Conservation (phyloP, 2,797 vertebrate species). For the Otolemur crassicaudatus region DNA sequence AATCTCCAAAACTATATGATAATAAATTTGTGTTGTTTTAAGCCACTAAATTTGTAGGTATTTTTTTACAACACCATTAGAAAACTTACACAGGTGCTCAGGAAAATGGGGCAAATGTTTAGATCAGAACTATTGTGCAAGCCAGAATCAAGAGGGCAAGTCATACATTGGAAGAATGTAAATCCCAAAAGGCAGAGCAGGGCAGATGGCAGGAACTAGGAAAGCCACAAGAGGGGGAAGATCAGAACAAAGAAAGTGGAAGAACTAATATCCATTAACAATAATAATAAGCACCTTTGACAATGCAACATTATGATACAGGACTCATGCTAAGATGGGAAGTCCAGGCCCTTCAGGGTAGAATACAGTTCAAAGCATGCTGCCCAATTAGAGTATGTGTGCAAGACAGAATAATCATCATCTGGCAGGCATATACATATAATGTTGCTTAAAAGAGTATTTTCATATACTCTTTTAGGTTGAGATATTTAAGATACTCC, state of each 20-base stretch:
- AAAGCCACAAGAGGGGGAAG: not conserved
- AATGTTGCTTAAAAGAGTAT: not conserved
- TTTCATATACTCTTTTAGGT: slow-evolving; percentile 35
- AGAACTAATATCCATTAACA: not conserved
- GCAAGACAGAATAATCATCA: not conserved
- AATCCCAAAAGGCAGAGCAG: slow-evolving; percentile 34
- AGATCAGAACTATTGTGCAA: not conserved
- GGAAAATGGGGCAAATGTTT: slow-evolving; percentile 47
- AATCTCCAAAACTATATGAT: slow-evolving; percentile 27
- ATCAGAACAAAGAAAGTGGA: slow-evolving; percentile 1
- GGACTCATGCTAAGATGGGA: not conserved
- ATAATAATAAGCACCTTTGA: not conserved
- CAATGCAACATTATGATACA: not conserved
- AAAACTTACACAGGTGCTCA: not conserved
- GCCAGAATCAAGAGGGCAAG: slow-evolving; percentile 13
- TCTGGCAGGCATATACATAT: not conserved
- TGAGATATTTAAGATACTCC: slow-evolving; percentile 1
- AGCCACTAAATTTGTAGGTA: not conserved
- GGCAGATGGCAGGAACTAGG: not conserved
- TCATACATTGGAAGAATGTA: not conserved
- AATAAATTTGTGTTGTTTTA: slow-evolving; percentile 44
- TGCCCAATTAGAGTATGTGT: not conserved
- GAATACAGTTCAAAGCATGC: not conserved
- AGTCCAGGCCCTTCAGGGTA: not conserved
- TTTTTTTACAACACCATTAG: not conserved